These are phyloP conservation scores for Rhinogobius similis DNA, from an alignment of 2,113 vertebrate genomes.

Conservation along the genomic window DNA sequence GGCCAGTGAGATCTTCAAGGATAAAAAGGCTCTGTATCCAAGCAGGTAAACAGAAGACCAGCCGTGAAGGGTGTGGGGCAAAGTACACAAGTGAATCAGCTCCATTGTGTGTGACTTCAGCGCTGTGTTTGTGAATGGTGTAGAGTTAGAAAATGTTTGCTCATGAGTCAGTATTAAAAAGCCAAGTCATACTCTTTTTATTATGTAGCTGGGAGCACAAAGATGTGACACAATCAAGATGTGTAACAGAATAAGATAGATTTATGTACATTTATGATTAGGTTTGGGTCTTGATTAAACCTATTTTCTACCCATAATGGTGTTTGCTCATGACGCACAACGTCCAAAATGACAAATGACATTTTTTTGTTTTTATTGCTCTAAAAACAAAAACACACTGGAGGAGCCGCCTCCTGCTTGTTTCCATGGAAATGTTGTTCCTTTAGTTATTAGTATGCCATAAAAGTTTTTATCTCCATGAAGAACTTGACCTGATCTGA, in stretches of 20 bases:
- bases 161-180: background rate
- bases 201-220: background rate
- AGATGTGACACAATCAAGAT: background rate
- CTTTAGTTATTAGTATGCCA: too few relatives aligned
- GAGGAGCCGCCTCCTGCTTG: too few relatives aligned
- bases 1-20: conserved; percentile 97
- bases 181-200: background rate
- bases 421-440: too few relatives aligned
- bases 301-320: background rate
- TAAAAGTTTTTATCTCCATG: too few relatives aligned
- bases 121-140: background rate
- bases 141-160: conserved; percentile 1
- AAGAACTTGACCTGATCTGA: background rate
- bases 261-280: background rate
- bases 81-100: background rate
- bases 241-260: background rate
- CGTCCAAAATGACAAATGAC: too few relatives aligned
- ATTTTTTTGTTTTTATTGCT: too few relatives aligned
- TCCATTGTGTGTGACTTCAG: background rate
- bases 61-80: background rate
- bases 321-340: too few relatives aligned
- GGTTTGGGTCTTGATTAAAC: background rate
- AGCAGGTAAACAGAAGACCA: conserved; percentile 77
- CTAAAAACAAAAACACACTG: too few relatives aligned
- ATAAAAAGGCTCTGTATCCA: conserved; percentile 95